A percentile compares a stretch with the other conserved stretches of the same genome.
Conservation (phyloP, 2,888 invertebrate species). For the Polydesmus complanatus region DNA sequence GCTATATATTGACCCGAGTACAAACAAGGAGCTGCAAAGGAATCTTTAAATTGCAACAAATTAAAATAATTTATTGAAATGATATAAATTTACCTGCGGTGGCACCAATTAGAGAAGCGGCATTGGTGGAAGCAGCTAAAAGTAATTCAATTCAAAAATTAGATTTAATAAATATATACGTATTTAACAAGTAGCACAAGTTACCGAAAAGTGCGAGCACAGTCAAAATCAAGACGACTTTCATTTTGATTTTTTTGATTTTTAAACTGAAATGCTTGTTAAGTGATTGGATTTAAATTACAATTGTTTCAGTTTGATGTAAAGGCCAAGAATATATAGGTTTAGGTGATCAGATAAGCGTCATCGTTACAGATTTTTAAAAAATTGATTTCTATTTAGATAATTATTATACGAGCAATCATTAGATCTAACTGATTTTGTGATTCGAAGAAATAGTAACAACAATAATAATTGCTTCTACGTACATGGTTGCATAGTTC, state of each 20-base stretch:
- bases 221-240: neutral
- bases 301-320: too few species aligned
- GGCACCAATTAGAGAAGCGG: neutral
- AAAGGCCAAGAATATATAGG: too few species aligned
- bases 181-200: neutral
- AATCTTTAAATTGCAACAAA: neutral
- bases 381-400: too few species aligned
- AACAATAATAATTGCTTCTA: too few species aligned
- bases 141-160: neutral
- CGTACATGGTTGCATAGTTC: too few species aligned
- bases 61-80: too few species aligned
- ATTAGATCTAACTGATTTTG: too few species aligned
- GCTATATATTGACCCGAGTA: neutral
- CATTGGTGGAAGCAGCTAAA: neutral
- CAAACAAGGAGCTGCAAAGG: neutral
- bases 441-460: too few species aligned
- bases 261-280: neutral
- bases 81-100: neutral
- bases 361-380: too few species aligned
- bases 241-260: neutral
- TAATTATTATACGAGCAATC: too few species aligned
- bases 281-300: too few species aligned
- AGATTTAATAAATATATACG: neutral
- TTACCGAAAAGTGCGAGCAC: neutral
- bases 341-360: too few species aligned